phyloP scores from a whole-genome alignment of 2,888 invertebrate species.

The Liodrosophila aerea region DNA sequence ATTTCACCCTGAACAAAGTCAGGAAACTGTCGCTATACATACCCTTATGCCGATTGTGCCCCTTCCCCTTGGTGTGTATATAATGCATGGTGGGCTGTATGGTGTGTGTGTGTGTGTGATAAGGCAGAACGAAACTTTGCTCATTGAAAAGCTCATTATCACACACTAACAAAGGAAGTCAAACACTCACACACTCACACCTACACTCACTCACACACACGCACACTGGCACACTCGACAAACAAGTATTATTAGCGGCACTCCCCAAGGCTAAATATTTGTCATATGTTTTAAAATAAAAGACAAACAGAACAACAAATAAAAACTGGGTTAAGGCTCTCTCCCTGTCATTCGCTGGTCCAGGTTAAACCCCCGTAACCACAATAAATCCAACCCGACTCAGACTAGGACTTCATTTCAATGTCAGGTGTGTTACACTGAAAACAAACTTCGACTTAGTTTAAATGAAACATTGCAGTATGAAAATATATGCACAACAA shows the following conservation, averaged over 20 bases:
- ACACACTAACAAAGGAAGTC: constrained; percentile 27
- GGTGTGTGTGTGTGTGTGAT: constrained; percentile 45
- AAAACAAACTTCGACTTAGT: too few relatives aligned
- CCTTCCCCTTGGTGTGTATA: too few relatives aligned
- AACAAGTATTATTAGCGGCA: too few relatives aligned
- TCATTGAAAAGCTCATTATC: constrained; percentile 62
- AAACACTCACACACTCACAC: constrained; percentile 9
- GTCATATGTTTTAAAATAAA: constrained; percentile 29
- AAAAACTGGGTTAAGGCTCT: constrained; percentile 52
- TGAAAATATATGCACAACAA: too few relatives aligned
- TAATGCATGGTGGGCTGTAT: constrained; percentile 36
- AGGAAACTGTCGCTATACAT: constrained; percentile 13
- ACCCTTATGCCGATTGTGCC: too few relatives aligned
- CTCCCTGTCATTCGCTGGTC: constrained; percentile 9
- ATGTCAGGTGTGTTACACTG: not conserved
- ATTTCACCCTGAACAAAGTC: constrained; percentile 34
- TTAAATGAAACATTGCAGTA: too few relatives aligned
- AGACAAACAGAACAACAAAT: not conserved
- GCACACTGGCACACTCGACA: constrained; percentile 10
- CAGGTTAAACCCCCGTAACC: constrained; percentile 5
- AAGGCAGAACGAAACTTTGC: constrained; percentile 39
- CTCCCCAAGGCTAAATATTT: constrained; percentile 51
- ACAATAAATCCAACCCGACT: not conserved
- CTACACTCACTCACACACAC: constrained; percentile 3
- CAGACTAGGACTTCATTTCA: constrained; percentile 1